Conservation (phyloP, 2,888 invertebrate genomes). For the Altica lythri region DNA sequence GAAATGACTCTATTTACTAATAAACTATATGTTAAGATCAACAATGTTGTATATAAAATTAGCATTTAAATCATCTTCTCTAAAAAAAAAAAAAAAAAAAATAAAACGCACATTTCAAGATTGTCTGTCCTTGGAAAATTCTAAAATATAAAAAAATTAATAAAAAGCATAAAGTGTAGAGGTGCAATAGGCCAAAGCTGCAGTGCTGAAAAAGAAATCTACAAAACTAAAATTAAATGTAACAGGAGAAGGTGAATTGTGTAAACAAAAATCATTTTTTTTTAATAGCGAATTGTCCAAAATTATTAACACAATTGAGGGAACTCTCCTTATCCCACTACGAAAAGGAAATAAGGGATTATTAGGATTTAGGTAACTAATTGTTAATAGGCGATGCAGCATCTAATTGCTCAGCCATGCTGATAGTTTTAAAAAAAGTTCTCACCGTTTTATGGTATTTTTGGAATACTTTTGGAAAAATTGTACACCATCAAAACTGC, state of each 20-base stretch:
- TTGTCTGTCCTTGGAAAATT: too few relatives aligned
- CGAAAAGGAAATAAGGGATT: constrained; percentile 54
- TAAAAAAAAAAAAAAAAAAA: constrained; percentile 1
- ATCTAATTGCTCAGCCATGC: constrained; percentile 50
- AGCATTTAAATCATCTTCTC: too few relatives aligned
- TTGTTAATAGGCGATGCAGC: constrained; percentile 47
- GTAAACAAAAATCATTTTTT: constrained; percentile 37
- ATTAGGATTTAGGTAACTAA: constrained; percentile 42
- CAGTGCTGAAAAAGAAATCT: constrained; percentile 41
- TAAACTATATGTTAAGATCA: too few relatives aligned
- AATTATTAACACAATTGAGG: constrained; percentile 58
- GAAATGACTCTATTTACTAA: too few relatives aligned
- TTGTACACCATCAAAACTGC: constrained; percentile 20
- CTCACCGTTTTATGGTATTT: constrained; percentile 50
- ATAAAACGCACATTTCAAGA: too few relatives aligned
- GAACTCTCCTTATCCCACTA: constrained; percentile 80
- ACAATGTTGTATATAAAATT: too few relatives aligned
- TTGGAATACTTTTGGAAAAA: constrained; percentile 10
- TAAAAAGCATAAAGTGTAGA: constrained; percentile 25
- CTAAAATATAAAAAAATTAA: background rate
- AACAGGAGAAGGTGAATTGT: constrained; percentile 58
- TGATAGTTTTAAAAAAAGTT: constrained; percentile 45
- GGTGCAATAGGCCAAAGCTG: constrained; percentile 36
- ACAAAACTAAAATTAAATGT: constrained; percentile 38
- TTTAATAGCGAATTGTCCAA: constrained; percentile 14